These are phyloP conservation scores for Atrichornis clamosus DNA, from an alignment of 2,113 vertebrate species.

Conservation along the genomic window DNA sequence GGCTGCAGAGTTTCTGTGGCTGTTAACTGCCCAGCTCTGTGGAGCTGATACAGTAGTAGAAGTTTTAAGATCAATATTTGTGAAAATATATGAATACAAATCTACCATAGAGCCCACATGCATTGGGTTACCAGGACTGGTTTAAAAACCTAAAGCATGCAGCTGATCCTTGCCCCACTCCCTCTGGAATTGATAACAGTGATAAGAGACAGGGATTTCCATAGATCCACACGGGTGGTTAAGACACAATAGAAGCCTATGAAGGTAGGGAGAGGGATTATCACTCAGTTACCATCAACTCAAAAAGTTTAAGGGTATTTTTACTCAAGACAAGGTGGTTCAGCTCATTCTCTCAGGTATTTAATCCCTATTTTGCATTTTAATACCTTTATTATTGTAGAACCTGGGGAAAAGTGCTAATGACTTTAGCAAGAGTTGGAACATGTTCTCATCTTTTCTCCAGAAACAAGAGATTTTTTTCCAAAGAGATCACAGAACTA, in stretches of 20 bases:
- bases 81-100: too few species aligned
- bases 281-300: background rate
- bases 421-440: background rate
- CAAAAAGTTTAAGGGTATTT: background rate
- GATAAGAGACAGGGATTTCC: background rate
- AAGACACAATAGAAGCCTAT: background rate
- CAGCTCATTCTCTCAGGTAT: background rate
- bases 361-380: background rate
- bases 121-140: background rate
- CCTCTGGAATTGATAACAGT: background rate
- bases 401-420: background rate
- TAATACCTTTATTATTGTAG: background rate
- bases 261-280: background rate
- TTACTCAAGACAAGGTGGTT: background rate
- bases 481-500: background rate
- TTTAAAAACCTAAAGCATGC: background rate
- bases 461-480: background rate
- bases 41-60: too few species aligned
- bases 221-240: accelerated
- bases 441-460: accelerated
- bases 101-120: too few species aligned
- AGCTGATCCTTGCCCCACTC: background rate
- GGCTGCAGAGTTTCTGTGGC: background rate
- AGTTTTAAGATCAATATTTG: too few species aligned
- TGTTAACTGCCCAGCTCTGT: background rate